Conservation (phyloP, 2,888 invertebrate genomes). For the Athetis lepigone region DNA sequence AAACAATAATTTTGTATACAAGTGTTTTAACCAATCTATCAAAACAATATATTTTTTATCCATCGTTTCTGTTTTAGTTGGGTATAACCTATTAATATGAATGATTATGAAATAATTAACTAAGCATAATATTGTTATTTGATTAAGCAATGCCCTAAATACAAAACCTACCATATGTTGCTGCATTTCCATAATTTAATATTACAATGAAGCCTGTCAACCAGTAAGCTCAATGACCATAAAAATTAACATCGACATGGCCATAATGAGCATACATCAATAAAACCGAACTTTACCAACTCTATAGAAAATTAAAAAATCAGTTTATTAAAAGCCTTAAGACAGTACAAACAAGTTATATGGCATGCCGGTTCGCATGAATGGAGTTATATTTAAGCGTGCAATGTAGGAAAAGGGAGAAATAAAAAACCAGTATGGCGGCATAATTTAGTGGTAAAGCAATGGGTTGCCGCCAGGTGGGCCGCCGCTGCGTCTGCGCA, state of each 20-base stretch:
- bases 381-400: constrained; percentile 78
- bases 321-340: constrained; percentile 40
- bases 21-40: too few relatives aligned
- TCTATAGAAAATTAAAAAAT: constrained; percentile 44
- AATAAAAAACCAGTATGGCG: constrained; percentile 69
- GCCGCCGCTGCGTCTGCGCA: constrained; percentile 64
- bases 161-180: constrained; percentile 24
- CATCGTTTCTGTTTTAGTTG: too few relatives aligned
- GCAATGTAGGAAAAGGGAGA: constrained; percentile 67
- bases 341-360: constrained; percentile 57
- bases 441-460: constrained; percentile 68
- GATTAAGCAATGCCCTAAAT: neutral
- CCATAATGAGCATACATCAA: constrained; percentile 38
- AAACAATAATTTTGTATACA: too few relatives aligned
- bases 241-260: constrained; percentile 42
- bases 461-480: constrained; percentile 67
- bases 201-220: constrained; percentile 29
- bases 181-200: constrained; percentile 23
- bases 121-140: neutral
- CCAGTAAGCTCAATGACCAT: constrained; percentile 42
- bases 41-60: too few relatives aligned
- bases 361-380: constrained; percentile 75
- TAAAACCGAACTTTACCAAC: constrained; percentile 32
- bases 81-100: too few relatives aligned
- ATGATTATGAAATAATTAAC: neutral